Conservation (phyloP, 2,113 vertebrate species). For the Nothobranchius kuhntae region DNA sequence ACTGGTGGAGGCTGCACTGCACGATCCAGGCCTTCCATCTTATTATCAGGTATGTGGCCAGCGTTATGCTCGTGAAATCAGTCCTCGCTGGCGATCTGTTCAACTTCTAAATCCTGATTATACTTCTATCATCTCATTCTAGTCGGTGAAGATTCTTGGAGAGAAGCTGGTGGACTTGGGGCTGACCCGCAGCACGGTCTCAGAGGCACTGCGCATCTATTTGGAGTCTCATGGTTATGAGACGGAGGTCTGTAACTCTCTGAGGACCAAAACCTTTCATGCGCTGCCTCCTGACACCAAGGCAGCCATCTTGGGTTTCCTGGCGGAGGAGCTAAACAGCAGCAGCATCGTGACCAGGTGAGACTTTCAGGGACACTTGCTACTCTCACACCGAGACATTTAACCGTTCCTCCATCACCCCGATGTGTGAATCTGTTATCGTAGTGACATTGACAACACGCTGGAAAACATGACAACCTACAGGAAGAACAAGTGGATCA, state of each 20-base stretch:
- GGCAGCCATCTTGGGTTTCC: slow-evolving; percentile 87
- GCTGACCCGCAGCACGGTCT: slow-evolving; percentile 88
- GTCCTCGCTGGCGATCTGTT: not conserved
- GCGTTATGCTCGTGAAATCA: not conserved
- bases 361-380: slow-evolving; percentile 1
- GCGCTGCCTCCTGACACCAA: slow-evolving; percentile 87
- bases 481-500: slow-evolving; percentile 95
- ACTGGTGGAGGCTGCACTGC: slow-evolving; percentile 86
- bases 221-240: slow-evolving; percentile 87
- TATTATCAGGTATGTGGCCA: slow-evolving; percentile 85
- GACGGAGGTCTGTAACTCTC: slow-evolving; percentile 82
- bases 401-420: not conserved
- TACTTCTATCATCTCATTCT: not conserved
- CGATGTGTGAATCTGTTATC: not conserved
- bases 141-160: slow-evolving; percentile 95
- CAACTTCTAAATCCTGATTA: not conserved
- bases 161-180: slow-evolving; percentile 91
- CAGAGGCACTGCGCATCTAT: slow-evolving; percentile 92
- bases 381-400: not conserved
- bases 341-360: slow-evolving; percentile 89
- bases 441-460: slow-evolving; percentile 94
- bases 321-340: slow-evolving; percentile 93
- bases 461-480: slow-evolving; percentile 91
- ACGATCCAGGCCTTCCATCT: slow-evolving; percentile 88
- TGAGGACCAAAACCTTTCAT: slow-evolving; percentile 92